These are phyloP conservation scores for Carcina quercana DNA, from an alignment of 2,888 invertebrate species.

Conservation along the genomic window DNA sequence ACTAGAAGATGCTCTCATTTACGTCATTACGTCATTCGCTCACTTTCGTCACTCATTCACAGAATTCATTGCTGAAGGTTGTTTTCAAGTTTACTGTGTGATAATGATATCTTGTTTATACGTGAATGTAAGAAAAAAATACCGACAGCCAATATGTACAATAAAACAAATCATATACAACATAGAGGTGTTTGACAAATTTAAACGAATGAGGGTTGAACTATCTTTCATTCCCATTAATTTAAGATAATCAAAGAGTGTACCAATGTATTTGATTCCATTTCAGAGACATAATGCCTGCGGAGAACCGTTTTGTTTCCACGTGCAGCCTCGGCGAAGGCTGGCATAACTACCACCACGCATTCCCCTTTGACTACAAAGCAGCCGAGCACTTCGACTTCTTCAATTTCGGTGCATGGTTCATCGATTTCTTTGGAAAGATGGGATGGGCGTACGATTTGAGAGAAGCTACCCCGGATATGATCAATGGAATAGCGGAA, in stretches of 20 bases:
- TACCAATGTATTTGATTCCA: not conserved
- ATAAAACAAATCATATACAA: too few species aligned
- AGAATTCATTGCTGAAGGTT: too few species aligned
- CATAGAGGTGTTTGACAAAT: too few species aligned
- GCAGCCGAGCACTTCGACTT: slow-evolving; percentile 71
- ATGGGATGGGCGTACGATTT: slow-evolving; percentile 64
- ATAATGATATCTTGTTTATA: too few species aligned
- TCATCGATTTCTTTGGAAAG: slow-evolving; percentile 49
- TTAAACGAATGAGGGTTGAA: too few species aligned
- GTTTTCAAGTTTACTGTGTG: too few species aligned
- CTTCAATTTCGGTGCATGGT: slow-evolving; percentile 52
- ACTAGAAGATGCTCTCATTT: too few species aligned
- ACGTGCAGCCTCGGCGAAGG: slow-evolving; percentile 78
- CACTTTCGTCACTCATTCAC: too few species aligned
- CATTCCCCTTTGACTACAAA: slow-evolving; percentile 80
- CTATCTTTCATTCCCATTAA: too few species aligned
- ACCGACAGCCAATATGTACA: too few species aligned
- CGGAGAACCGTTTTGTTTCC: slow-evolving; percentile 77
- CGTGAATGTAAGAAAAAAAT: too few species aligned
- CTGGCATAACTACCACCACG: slow-evolving; percentile 87
- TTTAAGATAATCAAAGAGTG: not conserved
- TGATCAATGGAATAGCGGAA: slow-evolving; percentile 56
- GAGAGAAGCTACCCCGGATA: slow-evolving; percentile 51
- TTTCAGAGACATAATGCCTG: slow-evolving; percentile 74
- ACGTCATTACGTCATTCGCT: too few species aligned